phyloP scores from a whole-genome alignment of 1,140 invertebrate genomes.

The Dendrolimus kikuchii region DNA sequence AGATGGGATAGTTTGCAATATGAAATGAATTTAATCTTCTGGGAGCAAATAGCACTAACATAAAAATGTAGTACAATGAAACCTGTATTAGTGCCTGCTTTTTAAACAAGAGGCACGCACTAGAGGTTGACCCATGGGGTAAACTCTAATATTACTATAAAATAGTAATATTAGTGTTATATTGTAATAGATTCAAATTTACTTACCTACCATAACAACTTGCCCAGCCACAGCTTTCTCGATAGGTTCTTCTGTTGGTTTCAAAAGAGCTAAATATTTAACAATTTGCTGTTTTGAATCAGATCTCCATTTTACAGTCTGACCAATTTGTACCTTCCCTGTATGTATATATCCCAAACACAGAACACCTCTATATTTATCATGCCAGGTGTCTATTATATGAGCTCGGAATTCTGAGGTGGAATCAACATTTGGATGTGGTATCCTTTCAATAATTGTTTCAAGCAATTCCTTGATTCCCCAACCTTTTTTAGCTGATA shows the following conservation, averaged over 20 bases:
- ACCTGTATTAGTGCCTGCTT: too few relatives aligned
- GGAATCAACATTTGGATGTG: constrained; percentile 78
- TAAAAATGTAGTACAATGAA: too few relatives aligned
- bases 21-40: too few relatives aligned
- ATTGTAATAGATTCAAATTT: background rate
- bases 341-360: constrained; percentile 86
- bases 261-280: constrained; percentile 84
- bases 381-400: constrained; percentile 96
- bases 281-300: constrained; percentile 84
- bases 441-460: constrained; percentile 84
- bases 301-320: constrained; percentile 74
- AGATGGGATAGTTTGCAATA: too few relatives aligned
- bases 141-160: too few relatives aligned
- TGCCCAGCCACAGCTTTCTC: constrained; percentile 76
- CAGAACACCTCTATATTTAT: constrained; percentile 89
- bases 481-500: constrained; percentile 92
- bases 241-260: constrained; percentile 82
- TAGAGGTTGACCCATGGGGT: too few relatives aligned
- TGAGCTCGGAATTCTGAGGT: constrained; percentile 82
- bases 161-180: constrained; percentile 1
- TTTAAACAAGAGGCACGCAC: too few relatives aligned
- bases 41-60: too few relatives aligned
- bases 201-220: constrained; percentile 70
- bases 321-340: constrained; percentile 80
- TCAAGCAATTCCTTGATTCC: constrained; percentile 85